A percentile compares a stretch with the other conserved stretches of the same genome.
Evolutionary conservation across 1,140 invertebrate species (phyloP).

Genomic region (Spodoptera litura): DNA sequence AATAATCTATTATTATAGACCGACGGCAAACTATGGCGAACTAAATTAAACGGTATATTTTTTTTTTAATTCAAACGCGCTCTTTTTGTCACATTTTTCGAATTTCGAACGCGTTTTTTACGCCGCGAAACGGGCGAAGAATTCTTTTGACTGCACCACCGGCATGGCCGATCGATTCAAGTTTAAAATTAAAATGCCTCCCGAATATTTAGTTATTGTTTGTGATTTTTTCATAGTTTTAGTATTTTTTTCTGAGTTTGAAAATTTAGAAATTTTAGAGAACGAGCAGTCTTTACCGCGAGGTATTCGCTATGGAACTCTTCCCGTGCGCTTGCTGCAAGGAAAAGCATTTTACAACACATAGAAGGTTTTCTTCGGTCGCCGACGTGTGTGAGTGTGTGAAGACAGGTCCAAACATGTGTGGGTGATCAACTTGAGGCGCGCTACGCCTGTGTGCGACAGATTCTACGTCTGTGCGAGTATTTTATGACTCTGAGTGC

Average conservation of each 20-base stretch:
- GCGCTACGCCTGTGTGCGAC: slow-evolving; percentile 60
- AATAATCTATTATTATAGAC: slow-evolving; percentile 45
- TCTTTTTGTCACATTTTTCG: slow-evolving; percentile 62
- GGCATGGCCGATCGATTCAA: slow-evolving; percentile 71
- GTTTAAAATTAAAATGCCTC: slow-evolving; percentile 32
- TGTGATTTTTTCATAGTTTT: slow-evolving; percentile 60
- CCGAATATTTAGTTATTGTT: slow-evolving; percentile 34
- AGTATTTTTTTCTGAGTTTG: slow-evolving; percentile 49
- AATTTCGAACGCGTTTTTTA: slow-evolving; percentile 68
- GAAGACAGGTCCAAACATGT: slow-evolving; percentile 60
- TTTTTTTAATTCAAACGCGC: slow-evolving; percentile 56
- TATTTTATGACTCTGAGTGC: slow-evolving; percentile 86
- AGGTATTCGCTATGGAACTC: slow-evolving; percentile 86
- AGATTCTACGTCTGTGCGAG: slow-evolving; percentile 62
- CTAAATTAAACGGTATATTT: slow-evolving; percentile 24
- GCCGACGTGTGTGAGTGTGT: slow-evolving; percentile 64
- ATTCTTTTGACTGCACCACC: slow-evolving; percentile 69
- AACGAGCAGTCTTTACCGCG: slow-evolving; percentile 86
- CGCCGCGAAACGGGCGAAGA: slow-evolving; percentile 75
- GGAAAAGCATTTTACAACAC: slow-evolving; percentile 86
- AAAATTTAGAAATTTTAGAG: slow-evolving; percentile 69
- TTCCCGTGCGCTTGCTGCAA: slow-evolving; percentile 85
- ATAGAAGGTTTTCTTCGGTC: slow-evolving; percentile 81
- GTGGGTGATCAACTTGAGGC: slow-evolving; percentile 68
- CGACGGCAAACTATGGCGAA: slow-evolving; percentile 57